phyloP scores from a whole-genome alignment of 2,888 invertebrate species.

The Drosophila histrio region DNA sequence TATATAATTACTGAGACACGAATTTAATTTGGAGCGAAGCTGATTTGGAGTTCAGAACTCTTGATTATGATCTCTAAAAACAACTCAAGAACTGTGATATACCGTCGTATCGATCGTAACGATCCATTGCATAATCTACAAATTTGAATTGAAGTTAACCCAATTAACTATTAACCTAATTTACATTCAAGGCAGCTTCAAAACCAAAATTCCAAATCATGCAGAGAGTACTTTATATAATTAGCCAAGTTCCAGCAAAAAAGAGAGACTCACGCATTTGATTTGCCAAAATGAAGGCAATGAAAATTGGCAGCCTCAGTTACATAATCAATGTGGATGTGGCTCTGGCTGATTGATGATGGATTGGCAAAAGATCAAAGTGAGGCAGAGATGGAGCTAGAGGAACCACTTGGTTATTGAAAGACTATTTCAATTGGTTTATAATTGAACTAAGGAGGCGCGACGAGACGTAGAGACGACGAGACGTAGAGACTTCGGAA shows the following conservation, averaged over 20 bases:
- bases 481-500: conserved; percentile 24
- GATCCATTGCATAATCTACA: conserved; percentile 17
- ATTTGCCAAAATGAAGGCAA: conserved; percentile 41
- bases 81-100: background rate
- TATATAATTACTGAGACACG: conserved; percentile 24
- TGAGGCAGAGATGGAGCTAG: conserved; percentile 12
- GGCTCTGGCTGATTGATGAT: conserved; percentile 71
- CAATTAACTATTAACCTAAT: conserved; percentile 70
- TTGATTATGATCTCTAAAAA: background rate
- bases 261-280: conserved; percentile 57
- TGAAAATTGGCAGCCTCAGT: conserved; percentile 65
- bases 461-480: conserved; percentile 39
- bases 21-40: background rate
- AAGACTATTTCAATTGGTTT: conserved; percentile 74
- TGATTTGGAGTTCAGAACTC: background rate
- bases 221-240: conserved; percentile 59
- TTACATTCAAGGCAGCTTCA: conserved; percentile 38
- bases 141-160: conserved; percentile 43
- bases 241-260: conserved; percentile 42
- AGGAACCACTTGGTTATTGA: conserved; percentile 45
- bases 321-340: conserved; percentile 54
- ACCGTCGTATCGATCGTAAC: background rate
- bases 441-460: conserved; percentile 75
- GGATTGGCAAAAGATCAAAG: conserved; percentile 54
- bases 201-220: conserved; percentile 60